Evolutionary conservation across 2,797 vertebrate genomes (phyloP).

Genomic region (Zalophus californianus): DNA sequence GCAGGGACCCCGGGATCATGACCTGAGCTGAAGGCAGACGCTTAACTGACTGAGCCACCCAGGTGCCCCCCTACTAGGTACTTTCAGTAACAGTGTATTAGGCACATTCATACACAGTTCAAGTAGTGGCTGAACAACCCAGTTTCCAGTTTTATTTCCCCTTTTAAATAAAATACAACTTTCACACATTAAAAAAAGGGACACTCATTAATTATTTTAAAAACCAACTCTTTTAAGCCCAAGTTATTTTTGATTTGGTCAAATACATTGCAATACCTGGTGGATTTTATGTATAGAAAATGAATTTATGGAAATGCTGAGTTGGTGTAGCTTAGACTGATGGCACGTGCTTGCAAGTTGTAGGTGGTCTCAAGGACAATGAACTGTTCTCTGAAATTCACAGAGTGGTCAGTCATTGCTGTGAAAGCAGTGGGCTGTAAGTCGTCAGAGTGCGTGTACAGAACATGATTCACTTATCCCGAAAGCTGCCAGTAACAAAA

Average conservation of each 20-base stretch:
- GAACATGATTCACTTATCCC: conserved; percentile 48
- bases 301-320: conserved; percentile 76
- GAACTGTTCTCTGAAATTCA: conserved; percentile 59
- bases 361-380: conserved; percentile 79
- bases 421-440: conserved; percentile 71
- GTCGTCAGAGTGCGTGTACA: neutral
- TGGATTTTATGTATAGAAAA: conserved; percentile 61
- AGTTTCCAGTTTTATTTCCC: neutral
- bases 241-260: conserved; percentile 21
- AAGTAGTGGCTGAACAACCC: neutral
- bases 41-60: neutral
- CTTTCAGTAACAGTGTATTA: neutral
- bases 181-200: neutral
- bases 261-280: neutral
- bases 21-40: neutral
- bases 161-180: neutral
- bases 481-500: neutral
- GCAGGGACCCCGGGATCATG: neutral
- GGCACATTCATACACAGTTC: neutral
- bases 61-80: neutral
- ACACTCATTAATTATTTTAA: conserved; percentile 10
- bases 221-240: conserved; percentile 40
- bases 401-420: conserved; percentile 61
- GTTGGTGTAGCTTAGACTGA: conserved; percentile 75
- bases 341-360: conserved; percentile 74